Evolutionary conservation across 2,797 vertebrate species (phyloP), one percentile per base, ranked within the genome.

Genomic region (Sebastes hopkinsi): DNA sequence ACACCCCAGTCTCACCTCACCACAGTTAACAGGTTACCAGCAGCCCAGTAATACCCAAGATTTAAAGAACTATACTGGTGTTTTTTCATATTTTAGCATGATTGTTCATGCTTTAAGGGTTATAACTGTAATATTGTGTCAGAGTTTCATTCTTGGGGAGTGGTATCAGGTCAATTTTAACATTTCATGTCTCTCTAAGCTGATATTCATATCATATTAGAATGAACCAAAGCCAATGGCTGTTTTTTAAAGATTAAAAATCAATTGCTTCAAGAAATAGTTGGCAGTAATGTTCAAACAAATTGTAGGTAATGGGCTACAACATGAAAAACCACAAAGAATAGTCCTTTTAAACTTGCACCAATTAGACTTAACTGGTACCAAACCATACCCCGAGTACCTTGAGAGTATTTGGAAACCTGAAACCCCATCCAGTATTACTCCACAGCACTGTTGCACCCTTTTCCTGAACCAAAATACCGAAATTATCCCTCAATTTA

Each of bases 21-120:
- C 46, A 67, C 64, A 79, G 81, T 80, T 9, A 73, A 30, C 64
- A 52, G 70, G 52, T 55, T n/a, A 72, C 22, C n/a, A n/a, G n/a
- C n/a, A n/a, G n/a, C n/a, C n/a, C n/a, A 30, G 14, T 22, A 34
- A 78, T n/a, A 46, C 36, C 34, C 27, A n/a, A n/a, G 42, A 81
- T 68, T 75, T 69, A 75, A 76, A 76, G 68, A 55, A 65, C 50
- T 61, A 56, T 65, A 80, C 54, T 55, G 20, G 14, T 9, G 16
- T 13, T 69, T 82, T 86, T 52, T 71, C 38, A 71, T 23, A 62
- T 76, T 78, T 64, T 8, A 71, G n/a, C 56, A 66, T 10, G 2
- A 6, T 23, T 70, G 10, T 52, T 50, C 29, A 52, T 69, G 5
- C 20, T 13, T 62, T 32, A 27, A 34, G 34, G 11, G 20, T 23